Base-by-base conservation (phyloP, 2,797 vertebrate species). In the Poliocrania exsul region DNA sequence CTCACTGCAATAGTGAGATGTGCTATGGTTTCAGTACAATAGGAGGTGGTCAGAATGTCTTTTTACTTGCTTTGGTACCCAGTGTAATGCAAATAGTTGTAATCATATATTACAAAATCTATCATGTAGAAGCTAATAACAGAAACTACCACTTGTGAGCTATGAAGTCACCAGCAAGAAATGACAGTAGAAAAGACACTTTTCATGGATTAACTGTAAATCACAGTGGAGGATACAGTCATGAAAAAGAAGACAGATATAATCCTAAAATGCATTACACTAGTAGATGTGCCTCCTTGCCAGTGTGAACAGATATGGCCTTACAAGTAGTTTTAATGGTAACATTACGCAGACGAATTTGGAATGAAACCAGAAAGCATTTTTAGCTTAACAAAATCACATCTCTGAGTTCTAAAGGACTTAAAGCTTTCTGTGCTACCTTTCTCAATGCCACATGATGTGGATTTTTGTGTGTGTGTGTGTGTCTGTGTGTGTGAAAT, bases 141-240 rank as follows among this genome's bases (percentile, higher is more conserved):
- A 85, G 72, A 85, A 95, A 74, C 71, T n/a, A 44, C 46, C 88
- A 18, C 49, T 78, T 90, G 49, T 2, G 17, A 87, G 35, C 47
- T 77, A 11, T 81, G 74, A 86, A 88, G 44, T 88, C 28, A 20
- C 42, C 26, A 70, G 33, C 70, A 72, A 62, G 53, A 86, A 88
- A 44, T 61, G 25, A 72, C 15, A 44, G 16, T 56, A 51, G 60
- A 62, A 69, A 46, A 72, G 62, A 49, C 38, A 84, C 25, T 88
- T 70, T 44, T 60, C 18, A 0, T 74, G 64, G 46, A 42, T 80
- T 53, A 57, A 47, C n/a, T 66, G 1, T 77, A 77, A 91, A 46
- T 28, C 60, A 25, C 18, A 50, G 44, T 61, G 44, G 40, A 90
- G 42, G 13, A 73, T 64, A 31, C 44, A 81, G 60, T 19, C 17